Conservation (phyloP, 2,797 vertebrate genomes). For the Vireo griseus region DNA sequence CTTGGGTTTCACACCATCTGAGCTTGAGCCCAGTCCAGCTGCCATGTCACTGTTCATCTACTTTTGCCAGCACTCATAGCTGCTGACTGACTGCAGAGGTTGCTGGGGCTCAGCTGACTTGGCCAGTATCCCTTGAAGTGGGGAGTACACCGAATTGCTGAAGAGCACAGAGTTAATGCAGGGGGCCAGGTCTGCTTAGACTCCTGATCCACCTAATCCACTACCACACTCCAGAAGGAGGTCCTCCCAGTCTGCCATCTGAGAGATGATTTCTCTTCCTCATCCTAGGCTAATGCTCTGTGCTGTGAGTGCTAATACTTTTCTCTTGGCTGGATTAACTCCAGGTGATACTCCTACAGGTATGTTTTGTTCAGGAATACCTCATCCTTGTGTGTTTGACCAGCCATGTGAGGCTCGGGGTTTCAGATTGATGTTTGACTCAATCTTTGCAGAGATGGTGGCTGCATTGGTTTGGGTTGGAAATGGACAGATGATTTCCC, state of each 20-base stretch:
- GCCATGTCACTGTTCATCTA: accelerated
- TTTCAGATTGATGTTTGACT: neutral
- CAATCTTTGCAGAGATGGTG: neutral
- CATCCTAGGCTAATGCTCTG: neutral
- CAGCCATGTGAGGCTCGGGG: accelerated
- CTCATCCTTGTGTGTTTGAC: neutral
- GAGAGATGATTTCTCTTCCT: neutral
- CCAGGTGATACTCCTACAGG: neutral
- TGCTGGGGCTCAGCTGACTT: neutral
- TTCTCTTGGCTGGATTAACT: neutral
- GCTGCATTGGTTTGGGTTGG: neutral
- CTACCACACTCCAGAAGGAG: neutral
- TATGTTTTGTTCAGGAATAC: neutral
- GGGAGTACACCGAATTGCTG: neutral
- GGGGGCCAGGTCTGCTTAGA: neutral
- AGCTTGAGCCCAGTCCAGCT: neutral
- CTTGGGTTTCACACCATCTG: neutral
- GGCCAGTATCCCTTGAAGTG: neutral
- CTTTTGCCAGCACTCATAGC: neutral
- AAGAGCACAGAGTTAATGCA: neutral
- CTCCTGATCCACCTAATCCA: neutral
- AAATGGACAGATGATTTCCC: neutral
- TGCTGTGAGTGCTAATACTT: neutral
- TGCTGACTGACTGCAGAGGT: neutral
- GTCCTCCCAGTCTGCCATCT: neutral